Percentiles rank a stretch among this genome's conserved stretches.
Evolutionary conservation across 1,140 invertebrate species (phyloP).

Genomic region (Trachymyrmex septentrionalis): DNA sequence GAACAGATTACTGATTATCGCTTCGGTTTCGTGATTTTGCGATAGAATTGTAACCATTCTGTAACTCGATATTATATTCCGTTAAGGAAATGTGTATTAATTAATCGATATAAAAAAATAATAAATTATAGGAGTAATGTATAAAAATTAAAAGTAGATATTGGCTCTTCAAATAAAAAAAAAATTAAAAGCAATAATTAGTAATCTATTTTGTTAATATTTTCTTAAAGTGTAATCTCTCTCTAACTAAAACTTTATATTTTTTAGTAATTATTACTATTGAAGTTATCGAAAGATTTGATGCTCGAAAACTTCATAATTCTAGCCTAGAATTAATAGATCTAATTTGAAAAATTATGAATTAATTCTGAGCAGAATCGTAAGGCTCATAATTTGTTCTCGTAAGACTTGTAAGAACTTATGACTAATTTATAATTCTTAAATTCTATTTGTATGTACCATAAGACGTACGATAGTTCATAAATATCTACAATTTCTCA

Average conservation of each 20-base stretch:
- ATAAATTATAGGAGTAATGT: not conserved
- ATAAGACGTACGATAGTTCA: no score
- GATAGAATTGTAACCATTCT: not conserved
- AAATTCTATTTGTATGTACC: no score
- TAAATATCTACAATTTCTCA: no score
- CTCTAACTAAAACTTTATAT: not conserved
- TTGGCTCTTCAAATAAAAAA: not conserved
- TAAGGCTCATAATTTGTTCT: no score
- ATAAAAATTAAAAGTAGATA: not conserved
- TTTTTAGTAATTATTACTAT: not conserved
- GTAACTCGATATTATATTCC: constrained; percentile 2
- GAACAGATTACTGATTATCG: constrained; percentile 27
- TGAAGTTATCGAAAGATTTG: not conserved
- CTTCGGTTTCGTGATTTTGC: not conserved
- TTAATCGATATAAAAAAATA: not conserved
- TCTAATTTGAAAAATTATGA: not conserved
- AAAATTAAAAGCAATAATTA: not conserved
- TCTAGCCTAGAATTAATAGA: not conserved
- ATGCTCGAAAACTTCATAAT: not conserved
- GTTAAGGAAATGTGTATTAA: not conserved
- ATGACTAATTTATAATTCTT: no score
- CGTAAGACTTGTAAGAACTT: no score
- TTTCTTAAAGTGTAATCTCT: not conserved
- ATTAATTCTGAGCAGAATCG: no score
- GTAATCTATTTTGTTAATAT: not conserved